A percentile compares a stretch with the other conserved stretches of the same genome.
phyloP scores from a whole-genome alignment of 1,140 invertebrate species.

The Berghia stephanieae region DNA sequence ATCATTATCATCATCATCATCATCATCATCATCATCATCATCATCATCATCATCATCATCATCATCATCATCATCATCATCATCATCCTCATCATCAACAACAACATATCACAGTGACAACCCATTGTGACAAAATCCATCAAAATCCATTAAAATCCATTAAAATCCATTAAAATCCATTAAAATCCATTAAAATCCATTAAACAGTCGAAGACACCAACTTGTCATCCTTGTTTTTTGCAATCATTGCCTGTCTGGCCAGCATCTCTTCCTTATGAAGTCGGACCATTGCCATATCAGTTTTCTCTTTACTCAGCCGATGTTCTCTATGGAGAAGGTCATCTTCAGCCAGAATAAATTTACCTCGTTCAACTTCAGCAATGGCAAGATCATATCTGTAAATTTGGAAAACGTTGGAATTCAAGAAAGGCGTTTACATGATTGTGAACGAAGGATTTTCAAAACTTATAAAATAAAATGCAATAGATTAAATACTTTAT shows the following conservation, averaged over 20 bases:
- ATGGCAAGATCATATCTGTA: constrained; percentile 64
- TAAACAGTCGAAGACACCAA: constrained; percentile 1
- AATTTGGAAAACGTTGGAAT: too few relatives aligned
- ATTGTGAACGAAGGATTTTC: too few relatives aligned
- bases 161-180: not conserved
- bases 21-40: constrained; percentile 26
- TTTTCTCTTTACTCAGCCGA: constrained; percentile 56
- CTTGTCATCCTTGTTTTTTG: constrained; percentile 16
- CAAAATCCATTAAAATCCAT: too few relatives aligned
- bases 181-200: too few relatives aligned
- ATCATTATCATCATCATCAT: constrained; percentile 23
- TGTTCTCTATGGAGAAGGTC: constrained; percentile 61
- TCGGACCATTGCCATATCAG: constrained; percentile 50
- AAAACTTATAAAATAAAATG: too few relatives aligned
- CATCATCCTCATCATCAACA: not conserved
- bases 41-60: constrained; percentile 28
- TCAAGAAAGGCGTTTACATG: too few relatives aligned
- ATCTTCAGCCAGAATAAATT: constrained; percentile 61
- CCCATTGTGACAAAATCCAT: too few relatives aligned
- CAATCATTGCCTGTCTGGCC: constrained; percentile 40
- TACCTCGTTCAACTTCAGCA: constrained; percentile 63
- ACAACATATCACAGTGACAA: too few relatives aligned
- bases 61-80: constrained; percentile 25
- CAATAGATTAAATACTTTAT: too few relatives aligned
- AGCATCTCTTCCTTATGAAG: constrained; percentile 58